Evolutionary conservation across 2,888 invertebrate species (phyloP), one percentile per base, ranked within the genome.

Genomic region (Chrysomela aeneicollis): DNA sequence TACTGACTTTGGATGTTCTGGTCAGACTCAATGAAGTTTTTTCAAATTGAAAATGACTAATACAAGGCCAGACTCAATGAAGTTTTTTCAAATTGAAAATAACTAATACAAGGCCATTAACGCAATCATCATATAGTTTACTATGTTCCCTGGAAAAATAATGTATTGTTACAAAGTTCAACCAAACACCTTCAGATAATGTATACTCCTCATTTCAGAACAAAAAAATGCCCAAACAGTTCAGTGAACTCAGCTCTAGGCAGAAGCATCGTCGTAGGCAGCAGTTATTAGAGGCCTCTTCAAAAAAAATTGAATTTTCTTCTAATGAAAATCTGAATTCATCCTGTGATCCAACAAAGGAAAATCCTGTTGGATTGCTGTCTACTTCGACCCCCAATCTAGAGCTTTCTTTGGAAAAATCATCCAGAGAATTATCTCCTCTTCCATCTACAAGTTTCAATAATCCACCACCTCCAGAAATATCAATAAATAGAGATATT

Each of bases 201-300:
- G 12, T 35, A 35, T 9, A n/a, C 9, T 12, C 35, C 9, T 35
- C 2, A 6, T 35, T 35, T 35, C 35, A 35, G 35, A 35, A 35
- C 35, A 35, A 22, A 50, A 21, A 50, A 19, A 50, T 50, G 50
- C 50, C 50, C n/a, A 50, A 50, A 50, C 18, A 50, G 5, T 50
- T 50, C 9, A 50, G 22, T 18, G 50, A 50, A 18, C 50, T 50
- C 17, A 50, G 50, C 21, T 19, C 19, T 10, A 50, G 50, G 50
- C 50, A 50, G 1, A 50, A 50, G 19, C 50, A 21, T 21, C 50
- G 50, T 19, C 50, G 50, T 50, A 50, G 50, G 50, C 50, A 50
- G 22, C 50, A 50, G 1, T 50, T 50, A 21, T 21, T 50, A 21
- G 50, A 21, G 21, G 1, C 18, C 21, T 50, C 6, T 15, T 49